phyloP scores from a whole-genome alignment of 2,797 vertebrate genomes.

The Caiman crocodilus region DNA sequence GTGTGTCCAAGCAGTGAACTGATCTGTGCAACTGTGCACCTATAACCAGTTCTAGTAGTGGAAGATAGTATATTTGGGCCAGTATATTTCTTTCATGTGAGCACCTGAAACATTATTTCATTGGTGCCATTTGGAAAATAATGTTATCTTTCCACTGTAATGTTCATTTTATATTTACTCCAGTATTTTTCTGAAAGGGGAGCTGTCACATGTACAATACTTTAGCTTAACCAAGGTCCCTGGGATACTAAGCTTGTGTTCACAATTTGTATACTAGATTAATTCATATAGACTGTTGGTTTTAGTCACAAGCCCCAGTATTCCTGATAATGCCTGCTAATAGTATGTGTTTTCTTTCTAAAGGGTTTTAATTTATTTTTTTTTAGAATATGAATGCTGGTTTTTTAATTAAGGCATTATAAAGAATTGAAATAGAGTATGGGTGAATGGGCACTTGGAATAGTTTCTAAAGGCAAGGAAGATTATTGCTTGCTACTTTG shows the following conservation, averaged over 20 bases:
- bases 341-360: not conserved
- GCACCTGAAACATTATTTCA: not conserved
- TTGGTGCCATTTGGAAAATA: not conserved
- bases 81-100: not conserved
- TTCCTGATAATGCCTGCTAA: not conserved
- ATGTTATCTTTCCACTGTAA: not conserved
- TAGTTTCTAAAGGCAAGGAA: too few species aligned
- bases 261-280: too few species aligned
- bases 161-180: not conserved
- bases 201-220: fast-evolving
- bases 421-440: not conserved
- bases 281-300: not conserved
- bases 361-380: not conserved
- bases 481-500: too few species aligned
- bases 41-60: not conserved
- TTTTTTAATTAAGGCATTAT: not conserved
- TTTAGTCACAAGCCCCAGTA: not conserved
- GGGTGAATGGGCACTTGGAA: too few species aligned
- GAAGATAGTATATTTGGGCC: not conserved
- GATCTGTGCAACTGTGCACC: too few species aligned
- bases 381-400: not conserved
- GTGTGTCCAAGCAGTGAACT: too few species aligned
- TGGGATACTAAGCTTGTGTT: too few species aligned
- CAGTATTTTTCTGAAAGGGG: not conserved
- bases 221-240: not conserved